These are phyloP conservation scores for Andrena chrysosceles DNA, from an alignment of 2,888 invertebrate species.

Conservation along the genomic window DNA sequence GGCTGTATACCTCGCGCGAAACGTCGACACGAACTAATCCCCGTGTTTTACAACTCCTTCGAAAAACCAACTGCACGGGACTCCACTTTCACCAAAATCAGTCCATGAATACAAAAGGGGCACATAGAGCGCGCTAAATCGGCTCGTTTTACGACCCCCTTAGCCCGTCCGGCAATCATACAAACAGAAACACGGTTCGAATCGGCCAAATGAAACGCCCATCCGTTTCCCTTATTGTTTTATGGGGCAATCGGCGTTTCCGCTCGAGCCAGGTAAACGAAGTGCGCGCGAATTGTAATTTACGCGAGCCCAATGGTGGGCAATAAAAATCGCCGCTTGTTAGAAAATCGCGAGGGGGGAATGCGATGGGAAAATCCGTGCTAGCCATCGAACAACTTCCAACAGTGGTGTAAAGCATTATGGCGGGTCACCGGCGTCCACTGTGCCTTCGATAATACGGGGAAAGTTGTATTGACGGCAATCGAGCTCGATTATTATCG, in stretches of 20 bases:
- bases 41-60: too few relatives aligned
- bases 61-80: too few relatives aligned
- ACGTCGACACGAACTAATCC: too few relatives aligned
- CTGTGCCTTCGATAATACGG: slow-evolving; percentile 26
- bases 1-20: too few relatives aligned
- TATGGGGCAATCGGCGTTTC: neutral
- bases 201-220: neutral
- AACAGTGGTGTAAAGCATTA: neutral
- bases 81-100: too few relatives aligned
- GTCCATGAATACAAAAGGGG: too few relatives aligned
- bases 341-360: neutral
- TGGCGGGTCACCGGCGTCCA: neutral
- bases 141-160: neutral
- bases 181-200: too few relatives aligned
- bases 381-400: slow-evolving; percentile 2
- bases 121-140: too few relatives aligned
- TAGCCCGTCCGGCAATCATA: neutral
- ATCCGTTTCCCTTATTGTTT: neutral
- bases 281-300: neutral
- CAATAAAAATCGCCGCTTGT: slow-evolving; percentile 23
- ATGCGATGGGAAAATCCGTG: slow-evolving; percentile 8
- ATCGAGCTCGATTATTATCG: slow-evolving; percentile 53
- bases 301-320: neutral
- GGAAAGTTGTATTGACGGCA: slow-evolving; percentile 50
- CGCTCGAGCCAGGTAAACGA: neutral